Conservation (phyloP, 2,113 vertebrate genomes). For the Pantherophis guttatus region DNA sequence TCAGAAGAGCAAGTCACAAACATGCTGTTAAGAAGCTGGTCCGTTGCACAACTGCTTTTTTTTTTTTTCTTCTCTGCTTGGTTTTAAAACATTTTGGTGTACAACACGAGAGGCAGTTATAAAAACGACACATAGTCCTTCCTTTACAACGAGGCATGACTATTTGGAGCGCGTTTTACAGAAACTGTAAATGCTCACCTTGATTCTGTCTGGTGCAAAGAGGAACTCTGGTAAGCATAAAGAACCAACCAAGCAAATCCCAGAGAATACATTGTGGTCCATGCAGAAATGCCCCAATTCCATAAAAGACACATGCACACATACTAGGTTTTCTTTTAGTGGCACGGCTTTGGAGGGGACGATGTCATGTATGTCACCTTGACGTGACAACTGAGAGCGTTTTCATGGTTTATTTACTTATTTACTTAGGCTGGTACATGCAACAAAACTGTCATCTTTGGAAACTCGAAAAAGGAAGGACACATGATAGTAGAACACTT, state of each 20-base stretch:
- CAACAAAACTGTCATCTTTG: background rate
- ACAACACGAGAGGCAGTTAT: slow-evolving; percentile 59
- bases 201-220: slow-evolving; percentile 44
- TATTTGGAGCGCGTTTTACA: slow-evolving; percentile 30
- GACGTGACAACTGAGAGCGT: slow-evolving; percentile 2
- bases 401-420: slow-evolving; percentile 7
- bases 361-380: slow-evolving; percentile 6
- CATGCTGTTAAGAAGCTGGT: slow-evolving; percentile 60
- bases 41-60: slow-evolving; percentile 2
- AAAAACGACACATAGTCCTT: slow-evolving; percentile 47
- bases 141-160: slow-evolving; percentile 34
- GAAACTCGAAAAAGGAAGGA: slow-evolving; percentile 32
- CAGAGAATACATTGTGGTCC: slow-evolving; percentile 39
- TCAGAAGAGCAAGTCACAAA: slow-evolving; percentile 63
- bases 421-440: slow-evolving; percentile 15
- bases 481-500: slow-evolving; percentile 3
- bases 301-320: slow-evolving; percentile 57
- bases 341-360: background rate
- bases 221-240: slow-evolving; percentile 50
- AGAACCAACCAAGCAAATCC: slow-evolving; percentile 20
- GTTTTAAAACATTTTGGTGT: slow-evolving; percentile 61
- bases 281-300: slow-evolving; percentile 61
- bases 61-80: slow-evolving; percentile 32
- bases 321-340: slow-evolving; percentile 39
- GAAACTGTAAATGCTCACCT: slow-evolving; percentile 50